Evolutionary conservation across 2,113 vertebrate genomes (phyloP).

Genomic region (Bufo gargarizans): DNA sequence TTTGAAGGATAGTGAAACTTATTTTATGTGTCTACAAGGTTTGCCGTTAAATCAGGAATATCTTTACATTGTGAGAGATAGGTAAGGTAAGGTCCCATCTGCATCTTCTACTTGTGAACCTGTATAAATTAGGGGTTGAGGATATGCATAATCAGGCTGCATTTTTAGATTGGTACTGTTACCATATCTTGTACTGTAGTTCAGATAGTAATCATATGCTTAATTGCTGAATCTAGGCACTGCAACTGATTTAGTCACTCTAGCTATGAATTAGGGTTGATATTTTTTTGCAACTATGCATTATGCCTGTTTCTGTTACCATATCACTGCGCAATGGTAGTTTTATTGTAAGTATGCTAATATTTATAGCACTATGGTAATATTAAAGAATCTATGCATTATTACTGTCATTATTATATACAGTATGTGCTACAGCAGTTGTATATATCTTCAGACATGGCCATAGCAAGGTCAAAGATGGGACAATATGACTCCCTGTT

Average conservation of each 20-base stretch:
- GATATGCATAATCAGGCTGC: too few relatives aligned
- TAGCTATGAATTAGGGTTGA: background rate
- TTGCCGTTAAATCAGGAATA: too few relatives aligned
- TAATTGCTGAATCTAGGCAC: background rate
- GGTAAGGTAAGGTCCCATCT: too few relatives aligned
- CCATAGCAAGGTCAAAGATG: background rate
- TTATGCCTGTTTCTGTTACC: background rate
- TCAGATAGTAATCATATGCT: background rate
- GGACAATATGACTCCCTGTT: background rate
- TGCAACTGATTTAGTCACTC: background rate
- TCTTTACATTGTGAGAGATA: too few relatives aligned
- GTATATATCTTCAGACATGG: background rate
- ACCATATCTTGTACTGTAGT: too few relatives aligned
- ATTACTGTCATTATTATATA: background rate
- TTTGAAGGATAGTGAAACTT: too few relatives aligned
- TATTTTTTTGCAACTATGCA: background rate
- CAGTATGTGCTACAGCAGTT: background rate
- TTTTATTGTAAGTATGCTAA: too few relatives aligned
- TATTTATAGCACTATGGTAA: background rate
- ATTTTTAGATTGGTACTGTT: too few relatives aligned
- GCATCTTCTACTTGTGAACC: too few relatives aligned
- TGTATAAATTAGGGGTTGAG: too few relatives aligned
- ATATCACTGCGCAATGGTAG: too few relatives aligned
- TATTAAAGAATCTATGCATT: background rate
- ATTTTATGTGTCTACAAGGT: too few relatives aligned